Evolutionary conservation across 2,113 vertebrate genomes (phyloP), one percentile per base, ranked within the genome.

Genomic region (Perca fluviatilis): DNA sequence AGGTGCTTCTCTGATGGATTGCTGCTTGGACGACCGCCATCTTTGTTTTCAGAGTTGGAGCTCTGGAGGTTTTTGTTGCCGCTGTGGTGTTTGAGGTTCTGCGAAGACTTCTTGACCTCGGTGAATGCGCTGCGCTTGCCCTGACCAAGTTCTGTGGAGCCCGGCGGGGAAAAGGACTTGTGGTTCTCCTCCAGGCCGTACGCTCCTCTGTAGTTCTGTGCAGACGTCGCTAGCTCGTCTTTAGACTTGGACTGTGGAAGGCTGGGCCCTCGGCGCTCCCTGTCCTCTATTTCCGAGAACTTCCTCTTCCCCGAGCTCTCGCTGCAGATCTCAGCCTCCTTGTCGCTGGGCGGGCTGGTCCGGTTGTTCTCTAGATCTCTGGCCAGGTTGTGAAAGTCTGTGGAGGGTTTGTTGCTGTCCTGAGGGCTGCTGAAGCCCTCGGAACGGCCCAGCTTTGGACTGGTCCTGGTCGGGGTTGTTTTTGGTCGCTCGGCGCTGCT

Each of bases 331-430:
- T 96, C 95, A 0, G 95, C 95, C 78, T 96, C 95, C 83, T 93
- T 95, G 88, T 95, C 93, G 13, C 93, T 95, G 0, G 92, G 92
- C 2, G 94, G 93, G 51, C 95, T 95, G 64, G 92, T 95, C 70
- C 95, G 89, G 82, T 92, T 95, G 92, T 98, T 98, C 62, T 99
- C 98, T 80, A 99, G 93, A 85, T 99, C 98, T 67, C 98, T 86
- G 57, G 98, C 98, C 77, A 99, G 91, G 91, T 98, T 99, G 72
- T 99, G 98, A 84, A 99, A 99, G 95, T 99, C 98, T 51, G 97
- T 99, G 78, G 97, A 96, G 0, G 98, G 97, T 87, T 98, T 99
- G 54, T 78, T 91, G 50, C 69, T 69, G 62, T 96, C 95, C 73
- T 84, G 95, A 2, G 91, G 56, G 73, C 61, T 77, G 66, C 81